Evolutionary conservation across 2,797 vertebrate species (phyloP).

Genomic region (Artibeus lituratus): DNA sequence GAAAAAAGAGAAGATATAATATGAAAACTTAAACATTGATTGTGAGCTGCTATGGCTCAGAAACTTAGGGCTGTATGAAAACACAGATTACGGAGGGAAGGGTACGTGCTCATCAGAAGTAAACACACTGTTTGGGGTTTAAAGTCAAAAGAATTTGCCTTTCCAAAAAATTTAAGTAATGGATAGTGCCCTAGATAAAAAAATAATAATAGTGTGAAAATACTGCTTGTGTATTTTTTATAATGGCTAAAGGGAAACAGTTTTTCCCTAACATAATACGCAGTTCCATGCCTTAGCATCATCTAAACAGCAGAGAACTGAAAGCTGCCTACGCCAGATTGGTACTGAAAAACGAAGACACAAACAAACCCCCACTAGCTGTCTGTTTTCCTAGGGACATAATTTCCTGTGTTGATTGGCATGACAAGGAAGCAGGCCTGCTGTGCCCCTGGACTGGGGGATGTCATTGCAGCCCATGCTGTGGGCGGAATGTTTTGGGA

Average conservation of each 20-base stretch:
- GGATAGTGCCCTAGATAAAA: neutral
- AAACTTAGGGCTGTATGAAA: neutral
- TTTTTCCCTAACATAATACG: neutral
- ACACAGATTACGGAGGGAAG: neutral
- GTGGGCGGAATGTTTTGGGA: neutral
- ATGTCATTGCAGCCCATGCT: neutral
- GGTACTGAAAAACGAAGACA: neutral
- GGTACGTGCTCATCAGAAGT: neutral
- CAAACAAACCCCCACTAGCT: neutral
- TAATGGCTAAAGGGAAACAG: neutral
- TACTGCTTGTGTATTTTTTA: neutral
- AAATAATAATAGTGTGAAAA: neutral
- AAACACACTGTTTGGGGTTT: neutral
- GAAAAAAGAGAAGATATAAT: neutral
- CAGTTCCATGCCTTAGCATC: neutral
- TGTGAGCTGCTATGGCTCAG: neutral
- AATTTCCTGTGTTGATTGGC: neutral
- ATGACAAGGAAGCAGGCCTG: neutral
- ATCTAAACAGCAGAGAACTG: neutral
- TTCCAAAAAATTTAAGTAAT: neutral
- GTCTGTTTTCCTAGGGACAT: neutral
- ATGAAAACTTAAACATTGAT: neutral
- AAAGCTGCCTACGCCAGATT: neutral
- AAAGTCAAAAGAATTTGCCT: slow-evolving; percentile 29
- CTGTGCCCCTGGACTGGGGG: neutral